phyloP scores from a whole-genome alignment of 2,113 vertebrate genomes.

The Sapajus apella region DNA sequence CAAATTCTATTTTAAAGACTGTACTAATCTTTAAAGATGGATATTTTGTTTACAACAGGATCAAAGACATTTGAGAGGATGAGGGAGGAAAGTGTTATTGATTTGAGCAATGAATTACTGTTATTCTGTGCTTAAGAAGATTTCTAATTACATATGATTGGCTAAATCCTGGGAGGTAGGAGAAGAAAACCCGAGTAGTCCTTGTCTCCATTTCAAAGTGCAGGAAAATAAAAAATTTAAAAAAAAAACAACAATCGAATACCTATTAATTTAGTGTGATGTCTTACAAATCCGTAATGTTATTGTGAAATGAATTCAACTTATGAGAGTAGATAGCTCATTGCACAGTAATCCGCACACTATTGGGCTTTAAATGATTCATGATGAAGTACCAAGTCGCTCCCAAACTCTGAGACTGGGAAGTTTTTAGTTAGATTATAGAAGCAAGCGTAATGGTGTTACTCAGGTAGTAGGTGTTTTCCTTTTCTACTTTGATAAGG shows the following conservation, averaged over 20 bases:
- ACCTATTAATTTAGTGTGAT: not conserved
- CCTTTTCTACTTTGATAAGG: not conserved
- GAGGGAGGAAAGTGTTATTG: not conserved
- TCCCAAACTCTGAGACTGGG: not conserved
- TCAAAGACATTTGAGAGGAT: not conserved
- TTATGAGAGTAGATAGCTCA: not conserved
- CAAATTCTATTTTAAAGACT: not conserved
- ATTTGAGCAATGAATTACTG: not conserved
- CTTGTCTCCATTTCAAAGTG: not conserved
- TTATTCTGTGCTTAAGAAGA: not conserved
- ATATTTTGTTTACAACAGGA: not conserved
- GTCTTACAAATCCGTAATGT: not conserved
- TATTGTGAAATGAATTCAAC: not conserved
- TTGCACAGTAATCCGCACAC: not conserved
- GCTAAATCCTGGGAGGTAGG: not conserved
- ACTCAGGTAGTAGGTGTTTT: not conserved
- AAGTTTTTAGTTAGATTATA: not conserved
- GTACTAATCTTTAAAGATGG: not conserved
- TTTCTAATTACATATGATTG: not conserved
- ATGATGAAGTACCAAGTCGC: not conserved
- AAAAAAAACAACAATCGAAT: not conserved
- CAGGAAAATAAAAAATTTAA: not conserved
- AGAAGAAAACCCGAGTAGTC: not conserved
- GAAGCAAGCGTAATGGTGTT: not conserved
- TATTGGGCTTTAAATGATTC: not conserved